Conservation (phyloP, 2,113 vertebrate species). For the Atlantisia rogersi region DNA sequence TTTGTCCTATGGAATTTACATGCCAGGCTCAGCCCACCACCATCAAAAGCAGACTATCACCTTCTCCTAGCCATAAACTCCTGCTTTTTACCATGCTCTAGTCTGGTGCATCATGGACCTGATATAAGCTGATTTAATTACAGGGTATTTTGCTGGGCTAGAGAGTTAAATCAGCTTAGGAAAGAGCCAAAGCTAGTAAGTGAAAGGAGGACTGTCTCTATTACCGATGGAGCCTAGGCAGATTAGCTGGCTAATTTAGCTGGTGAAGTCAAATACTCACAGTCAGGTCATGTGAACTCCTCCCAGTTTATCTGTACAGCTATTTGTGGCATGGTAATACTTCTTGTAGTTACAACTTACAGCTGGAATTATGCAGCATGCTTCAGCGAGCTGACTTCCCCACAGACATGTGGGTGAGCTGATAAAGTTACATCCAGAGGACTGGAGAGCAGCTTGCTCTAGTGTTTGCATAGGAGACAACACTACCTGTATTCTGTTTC, state of each 20-base stretch:
- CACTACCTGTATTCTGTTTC: rapidly evolving
- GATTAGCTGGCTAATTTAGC: background rate
- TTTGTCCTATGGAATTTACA: background rate
- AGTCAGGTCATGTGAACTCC: background rate
- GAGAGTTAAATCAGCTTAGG: background rate
- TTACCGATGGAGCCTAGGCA: background rate
- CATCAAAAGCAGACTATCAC: background rate
- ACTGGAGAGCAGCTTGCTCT: background rate
- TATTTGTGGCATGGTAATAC: slow-evolving; percentile 1
- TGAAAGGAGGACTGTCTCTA: background rate
- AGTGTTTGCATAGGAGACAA: background rate
- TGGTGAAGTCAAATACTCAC: background rate
- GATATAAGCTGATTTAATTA: background rate
- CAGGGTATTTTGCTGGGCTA: background rate
- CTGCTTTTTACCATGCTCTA: background rate
- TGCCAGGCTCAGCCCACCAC: background rate
- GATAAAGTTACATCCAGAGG: background rate
- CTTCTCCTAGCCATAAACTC: background rate
- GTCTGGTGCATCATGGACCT: background rate
- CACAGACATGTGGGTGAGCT: rapidly evolving
- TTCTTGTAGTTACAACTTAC: background rate
- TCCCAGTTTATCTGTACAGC: background rate
- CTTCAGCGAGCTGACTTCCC: background rate
- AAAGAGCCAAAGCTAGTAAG: background rate
- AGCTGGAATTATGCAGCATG: background rate